phyloP scores from a whole-genome alignment of 2,888 invertebrate species.

The Leucophenga montana region DNA sequence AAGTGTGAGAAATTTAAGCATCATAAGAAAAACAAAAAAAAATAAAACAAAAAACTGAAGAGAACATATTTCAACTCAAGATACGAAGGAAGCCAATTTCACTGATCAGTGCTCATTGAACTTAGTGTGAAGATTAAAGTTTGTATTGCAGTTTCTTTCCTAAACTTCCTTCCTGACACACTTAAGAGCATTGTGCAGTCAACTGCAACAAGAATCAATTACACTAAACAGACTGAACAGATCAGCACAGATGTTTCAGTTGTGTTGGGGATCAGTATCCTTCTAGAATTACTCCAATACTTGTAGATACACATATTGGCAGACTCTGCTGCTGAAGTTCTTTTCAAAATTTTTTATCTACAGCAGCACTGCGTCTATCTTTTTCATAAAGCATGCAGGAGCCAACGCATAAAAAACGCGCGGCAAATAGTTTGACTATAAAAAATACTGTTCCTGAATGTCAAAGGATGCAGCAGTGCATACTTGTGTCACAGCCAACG shows the following conservation, averaged over 20 bases:
- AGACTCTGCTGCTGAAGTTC: not conserved
- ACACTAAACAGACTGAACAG: not conserved
- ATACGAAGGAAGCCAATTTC: constrained; percentile 43
- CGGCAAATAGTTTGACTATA: too few species aligned
- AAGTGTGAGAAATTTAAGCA: constrained; percentile 29
- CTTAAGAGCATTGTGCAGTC: constrained; percentile 18
- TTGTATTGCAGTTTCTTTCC: not conserved
- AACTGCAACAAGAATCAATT: constrained; percentile 16
- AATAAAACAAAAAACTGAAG: too few species aligned
- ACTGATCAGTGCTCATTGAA: constrained; percentile 44
- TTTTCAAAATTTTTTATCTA: constrained; percentile 1
- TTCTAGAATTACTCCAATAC: constrained; percentile 14
- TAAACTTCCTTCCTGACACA: constrained; percentile 20
- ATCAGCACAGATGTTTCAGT: constrained; percentile 23
- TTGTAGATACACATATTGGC: not conserved
- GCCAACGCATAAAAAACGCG: too few species aligned
- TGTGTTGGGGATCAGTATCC: constrained; percentile 12
- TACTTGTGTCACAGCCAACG: too few species aligned
- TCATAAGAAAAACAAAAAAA: too few species aligned
- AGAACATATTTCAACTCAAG: constrained; percentile 5
- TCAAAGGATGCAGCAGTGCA: too few species aligned
- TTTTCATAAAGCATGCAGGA: too few species aligned
- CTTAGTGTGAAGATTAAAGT: not conserved
- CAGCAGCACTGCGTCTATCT: not conserved
- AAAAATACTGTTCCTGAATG: too few species aligned